Evolutionary conservation across 2,113 vertebrate species (phyloP).

Genomic region (Pterocles burchelli): DNA sequence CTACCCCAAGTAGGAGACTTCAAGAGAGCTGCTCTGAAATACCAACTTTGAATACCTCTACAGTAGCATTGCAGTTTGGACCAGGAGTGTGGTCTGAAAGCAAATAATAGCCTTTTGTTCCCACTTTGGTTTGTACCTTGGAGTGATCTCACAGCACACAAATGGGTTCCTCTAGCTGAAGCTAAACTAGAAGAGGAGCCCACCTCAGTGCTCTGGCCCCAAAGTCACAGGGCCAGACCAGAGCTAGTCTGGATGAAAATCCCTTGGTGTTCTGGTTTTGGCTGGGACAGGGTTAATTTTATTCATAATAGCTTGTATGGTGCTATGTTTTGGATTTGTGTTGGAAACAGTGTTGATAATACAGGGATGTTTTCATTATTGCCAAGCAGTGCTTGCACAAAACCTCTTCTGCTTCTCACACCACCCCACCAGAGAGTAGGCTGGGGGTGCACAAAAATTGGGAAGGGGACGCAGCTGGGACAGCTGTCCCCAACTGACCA

Average conservation of each 20-base stretch:
- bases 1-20: background rate
- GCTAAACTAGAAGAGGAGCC: background rate
- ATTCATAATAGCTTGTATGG: too few species aligned
- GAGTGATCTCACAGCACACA: background rate
- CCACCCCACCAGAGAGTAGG: too few species aligned
- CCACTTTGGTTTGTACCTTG: accelerated
- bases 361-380: too few species aligned
- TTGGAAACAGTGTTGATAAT: too few species aligned
- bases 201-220: background rate
- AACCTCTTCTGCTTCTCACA: too few species aligned
- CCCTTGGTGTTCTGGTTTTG: background rate
- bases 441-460: too few species aligned
- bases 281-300: too few species aligned
- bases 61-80: background rate
- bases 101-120: background rate
- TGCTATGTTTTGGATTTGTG: too few species aligned
- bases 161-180: background rate
- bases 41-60: background rate
- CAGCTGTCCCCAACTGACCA: too few species aligned
- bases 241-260: background rate
- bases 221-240: background rate
- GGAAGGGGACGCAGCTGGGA: too few species aligned
- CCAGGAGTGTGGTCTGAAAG: background rate
- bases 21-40: background rate
- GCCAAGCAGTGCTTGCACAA: too few species aligned